Evolutionary conservation across 2,888 invertebrate species (phyloP).

Genomic region (Oxycera nigricornis): DNA sequence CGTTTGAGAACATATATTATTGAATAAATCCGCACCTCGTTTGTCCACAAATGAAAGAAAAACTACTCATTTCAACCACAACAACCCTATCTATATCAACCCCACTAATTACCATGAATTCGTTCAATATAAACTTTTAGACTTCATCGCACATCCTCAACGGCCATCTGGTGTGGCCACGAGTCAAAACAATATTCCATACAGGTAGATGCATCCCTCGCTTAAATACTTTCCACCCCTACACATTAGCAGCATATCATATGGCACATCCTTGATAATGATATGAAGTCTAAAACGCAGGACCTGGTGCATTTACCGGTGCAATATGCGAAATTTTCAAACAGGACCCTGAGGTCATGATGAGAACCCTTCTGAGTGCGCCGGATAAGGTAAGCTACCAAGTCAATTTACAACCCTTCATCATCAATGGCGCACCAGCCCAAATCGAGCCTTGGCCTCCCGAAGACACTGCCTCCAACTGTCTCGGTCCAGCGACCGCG

Average conservation of each 20-base stretch:
- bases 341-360: background rate
- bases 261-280: constrained; percentile 15
- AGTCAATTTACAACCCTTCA: constrained; percentile 30
- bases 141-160: background rate
- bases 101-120: background rate
- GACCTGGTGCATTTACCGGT: background rate
- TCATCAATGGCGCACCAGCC: too few relatives aligned
- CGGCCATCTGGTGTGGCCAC: constrained; percentile 23
- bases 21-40: too few relatives aligned
- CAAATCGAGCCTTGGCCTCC: too few relatives aligned
- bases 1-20: too few relatives aligned
- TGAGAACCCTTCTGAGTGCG: background rate
- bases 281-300: background rate
- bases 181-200: constrained; percentile 4
- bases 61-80: too few relatives aligned
- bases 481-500: too few relatives aligned
- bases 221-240: background rate
- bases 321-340: constrained; percentile 24
- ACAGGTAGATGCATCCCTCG: background rate
- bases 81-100: background rate
- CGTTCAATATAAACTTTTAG: background rate
- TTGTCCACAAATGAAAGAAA: too few relatives aligned
- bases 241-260: background rate
- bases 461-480: too few relatives aligned
- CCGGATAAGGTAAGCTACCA: constrained; percentile 9